Base-by-base conservation (phyloP, 2,888 invertebrate genomes). In the Cabera pusaria region DNA sequence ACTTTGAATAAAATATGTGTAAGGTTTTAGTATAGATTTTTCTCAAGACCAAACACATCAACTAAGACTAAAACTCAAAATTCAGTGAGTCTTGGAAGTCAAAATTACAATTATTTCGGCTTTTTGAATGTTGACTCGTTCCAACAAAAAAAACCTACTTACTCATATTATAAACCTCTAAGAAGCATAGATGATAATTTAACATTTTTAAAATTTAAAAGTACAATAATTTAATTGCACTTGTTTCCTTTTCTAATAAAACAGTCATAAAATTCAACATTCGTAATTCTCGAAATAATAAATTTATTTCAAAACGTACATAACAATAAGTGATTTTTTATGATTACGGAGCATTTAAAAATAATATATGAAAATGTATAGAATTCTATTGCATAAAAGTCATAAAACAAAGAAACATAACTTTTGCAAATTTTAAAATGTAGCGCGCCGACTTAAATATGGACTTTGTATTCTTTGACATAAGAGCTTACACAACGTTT, bases 311-410 rank as follows among this genome's bases (percentile, higher is more conserved):
- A 42, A 38, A 45, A 44, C 32, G 34, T 22, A 26, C 38, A 43
- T 54, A 54, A 53, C 58, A 64, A 29, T 27, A 37, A 24, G n/a
- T 33, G 25, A 23, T 20, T 50, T 59, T 56, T 61, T 56, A 59
- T 70, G 72, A 75, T 73, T 72, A 61, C 22, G 36, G 19, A 35
- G 41, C 47, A 43, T 36, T 38, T 33, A 39, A 43, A 23, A 74
- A 74, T 71, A 70, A 62, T 69, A 64, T 68, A 63, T 55, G 66
- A 64, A 75, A 70, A 54, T 60, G 57, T 60, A 34, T 51, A 62
- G 58, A 75, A 69, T 70, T 75, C 73, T 70, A 79, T 68, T 77
- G 74, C 72, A 70, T 72, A 69, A 72, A 77, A 77, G 77, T 73
- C 72, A 70, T 72, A 69, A 72, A 77, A 77, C 66, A 68, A 68